Base-by-base conservation (phyloP, 2,797 vertebrate species). In the Eidolon dupreanum region DNA sequence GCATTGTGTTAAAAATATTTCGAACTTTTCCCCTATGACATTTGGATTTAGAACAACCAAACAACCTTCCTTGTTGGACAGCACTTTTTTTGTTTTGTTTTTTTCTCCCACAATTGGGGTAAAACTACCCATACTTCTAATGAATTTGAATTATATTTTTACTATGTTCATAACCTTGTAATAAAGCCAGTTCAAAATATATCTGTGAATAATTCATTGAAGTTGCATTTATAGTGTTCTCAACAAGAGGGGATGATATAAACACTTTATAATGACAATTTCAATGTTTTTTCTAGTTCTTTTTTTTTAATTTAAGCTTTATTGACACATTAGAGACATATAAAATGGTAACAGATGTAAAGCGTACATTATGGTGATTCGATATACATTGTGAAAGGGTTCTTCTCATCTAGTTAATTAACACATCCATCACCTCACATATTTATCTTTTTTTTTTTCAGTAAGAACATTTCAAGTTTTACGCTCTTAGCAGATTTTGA, bases 1-100 rank as follows among this genome's bases (percentile, higher is more conserved):
- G 38, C 46, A 43, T 57, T 86, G 51, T 63, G 8, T 28, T 90
- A 78, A 93, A 93, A 88, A 78, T 41, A 84, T 90, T 92, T 84
- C 70, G 86, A 92, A 78, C 3, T 12, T 46, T 73, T 41, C 53
- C 28, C 41, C 9, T 26, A 36, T 73, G 33, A 61, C 19, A 63
- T 89, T 96, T 88, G 11, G 28, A 71, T 84, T 89, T 46, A 90
- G 31, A 49, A 26, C 43, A 53, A 59, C 11, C 22, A 8, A 88
- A 77, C 16, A 79, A 28, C 3, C 38, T 83, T 89, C 24, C 4
- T 6, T 43, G 15, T 78, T 75, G 51, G 36, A 65, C 31, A 68
- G 41, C 6, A 68, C 7, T 74, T 17, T 65, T 70, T 19, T 19
- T 65, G 8, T 78, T 89, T 57, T 68, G 5, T 33, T 43, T 61